Conservation (phyloP, 1,140 invertebrate species). For the Drosophila arizonae region DNA sequence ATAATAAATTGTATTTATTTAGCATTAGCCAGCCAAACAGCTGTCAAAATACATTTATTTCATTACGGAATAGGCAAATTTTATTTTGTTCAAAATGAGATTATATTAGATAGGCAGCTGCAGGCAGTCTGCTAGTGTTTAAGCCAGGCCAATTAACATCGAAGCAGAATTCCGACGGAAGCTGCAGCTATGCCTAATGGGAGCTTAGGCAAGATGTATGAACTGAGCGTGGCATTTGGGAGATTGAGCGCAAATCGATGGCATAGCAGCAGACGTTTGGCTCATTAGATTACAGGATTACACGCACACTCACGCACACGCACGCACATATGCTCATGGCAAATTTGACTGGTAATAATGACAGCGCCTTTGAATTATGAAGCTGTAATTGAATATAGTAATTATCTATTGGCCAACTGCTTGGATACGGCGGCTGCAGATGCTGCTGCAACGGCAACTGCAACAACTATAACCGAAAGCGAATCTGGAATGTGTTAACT, state of each 20-base stretch:
- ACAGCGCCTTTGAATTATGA: slow-evolving; percentile 52
- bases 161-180: slow-evolving; percentile 3
- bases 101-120: not conserved
- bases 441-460: slow-evolving; percentile 2
- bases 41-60: slow-evolving; percentile 17
- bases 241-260: slow-evolving; percentile 7
- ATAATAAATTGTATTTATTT: slow-evolving; percentile 18
- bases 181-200: slow-evolving; percentile 34
- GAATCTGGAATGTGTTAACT: slow-evolving; percentile 36
- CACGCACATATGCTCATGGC: not conserved
- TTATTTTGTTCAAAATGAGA: not conserved
- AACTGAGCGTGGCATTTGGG: slow-evolving; percentile 20
- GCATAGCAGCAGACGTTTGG: slow-evolving; percentile 21
- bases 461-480: too few relatives aligned
- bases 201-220: slow-evolving; percentile 57
- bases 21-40: slow-evolving; percentile 2
- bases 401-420: slow-evolving; percentile 58
- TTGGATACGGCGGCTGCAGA: not conserved
- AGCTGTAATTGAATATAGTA: slow-evolving; percentile 69
- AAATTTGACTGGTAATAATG: slow-evolving; percentile 10
- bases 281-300: slow-evolving; percentile 54
- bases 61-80: not conserved
- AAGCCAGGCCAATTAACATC: slow-evolving; percentile 5
- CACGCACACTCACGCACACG: slow-evolving; percentile 25
- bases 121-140: not conserved